Evolutionary conservation across 2,888 invertebrate genomes (phyloP).

Genomic region (Campaea margaritaria): DNA sequence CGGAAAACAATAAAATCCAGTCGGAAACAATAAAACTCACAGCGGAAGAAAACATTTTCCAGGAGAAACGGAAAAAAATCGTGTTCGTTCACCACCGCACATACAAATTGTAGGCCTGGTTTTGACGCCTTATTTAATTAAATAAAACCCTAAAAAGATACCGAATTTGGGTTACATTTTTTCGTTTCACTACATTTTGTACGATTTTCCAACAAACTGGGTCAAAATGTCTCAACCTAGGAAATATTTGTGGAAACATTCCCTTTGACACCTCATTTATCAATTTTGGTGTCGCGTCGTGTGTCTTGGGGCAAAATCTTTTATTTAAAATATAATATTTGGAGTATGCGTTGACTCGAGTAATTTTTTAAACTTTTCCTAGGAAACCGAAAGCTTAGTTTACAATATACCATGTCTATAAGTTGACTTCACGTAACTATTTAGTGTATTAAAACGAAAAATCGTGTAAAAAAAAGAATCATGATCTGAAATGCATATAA

Average conservation of each 20-base stretch:
- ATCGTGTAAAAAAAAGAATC: too few species aligned
- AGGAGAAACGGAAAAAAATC: conserved; percentile 23
- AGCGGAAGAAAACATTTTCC: conserved; percentile 23
- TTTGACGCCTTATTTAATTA: conserved; percentile 35
- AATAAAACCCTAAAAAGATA: conserved; percentile 33
- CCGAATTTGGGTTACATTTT: conserved; percentile 32
- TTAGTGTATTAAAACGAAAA: too few species aligned
- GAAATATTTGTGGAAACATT: conserved; percentile 21
- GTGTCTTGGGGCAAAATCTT: background rate
- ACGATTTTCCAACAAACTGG: conserved; percentile 7
- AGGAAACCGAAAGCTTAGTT: too few species aligned
- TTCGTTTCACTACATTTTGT: conserved; percentile 10
- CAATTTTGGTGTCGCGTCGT: conserved; percentile 23
- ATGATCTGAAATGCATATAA: too few species aligned
- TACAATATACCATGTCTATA: too few species aligned
- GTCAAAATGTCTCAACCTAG: conserved; percentile 8
- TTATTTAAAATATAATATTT: background rate
- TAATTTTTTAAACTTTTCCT: too few species aligned
- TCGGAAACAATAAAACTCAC: conserved; percentile 8
- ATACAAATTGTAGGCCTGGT: conserved; percentile 32
- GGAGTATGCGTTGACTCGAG: too few species aligned
- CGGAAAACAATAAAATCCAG: background rate
- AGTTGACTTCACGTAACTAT: too few species aligned
- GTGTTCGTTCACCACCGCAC: conserved; percentile 18
- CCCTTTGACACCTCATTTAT: conserved; percentile 38